These are phyloP conservation scores for Sphaeramia orbicularis DNA, from an alignment of 2,797 vertebrate genomes.

Conservation along the genomic window DNA sequence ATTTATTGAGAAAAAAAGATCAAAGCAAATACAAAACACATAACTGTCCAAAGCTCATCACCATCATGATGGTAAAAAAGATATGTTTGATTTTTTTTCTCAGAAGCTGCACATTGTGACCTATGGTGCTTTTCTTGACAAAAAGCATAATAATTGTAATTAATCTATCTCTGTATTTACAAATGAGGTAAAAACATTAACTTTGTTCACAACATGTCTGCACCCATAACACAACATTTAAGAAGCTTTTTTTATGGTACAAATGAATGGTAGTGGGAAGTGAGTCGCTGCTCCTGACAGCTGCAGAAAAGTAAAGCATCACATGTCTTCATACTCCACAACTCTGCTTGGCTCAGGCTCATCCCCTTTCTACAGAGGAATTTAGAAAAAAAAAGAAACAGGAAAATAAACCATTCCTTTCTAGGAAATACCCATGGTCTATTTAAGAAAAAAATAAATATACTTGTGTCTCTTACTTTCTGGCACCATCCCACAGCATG, in stretches of 20 bases:
- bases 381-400: constrained; percentile 24
- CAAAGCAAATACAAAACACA: constrained; percentile 86
- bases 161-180: constrained; percentile 80
- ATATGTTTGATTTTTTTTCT: constrained; percentile 57
- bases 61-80: constrained; percentile 74
- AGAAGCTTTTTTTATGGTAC: constrained; percentile 75
- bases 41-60: constrained; percentile 78
- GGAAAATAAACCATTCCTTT: constrained; percentile 25
- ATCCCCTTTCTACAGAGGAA: constrained; percentile 15
- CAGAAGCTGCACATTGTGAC: constrained; percentile 68
- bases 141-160: constrained; percentile 67
- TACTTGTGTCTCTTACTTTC: constrained; percentile 22
- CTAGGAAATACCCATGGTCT: constrained; percentile 43
- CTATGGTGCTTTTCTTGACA: constrained; percentile 61
- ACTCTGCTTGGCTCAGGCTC: constrained; percentile 15
- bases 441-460: constrained; percentile 14
- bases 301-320: constrained; percentile 33
- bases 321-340: constrained; percentile 21
- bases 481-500: constrained; percentile 14
- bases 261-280: constrained; percentile 62
- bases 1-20: constrained; percentile 82
- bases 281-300: constrained; percentile 23
- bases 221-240: constrained; percentile 82
- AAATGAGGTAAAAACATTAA: constrained; percentile 86
- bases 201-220: constrained; percentile 80